Conservation (phyloP, 2,797 vertebrate species). For the Xenops minutus region DNA sequence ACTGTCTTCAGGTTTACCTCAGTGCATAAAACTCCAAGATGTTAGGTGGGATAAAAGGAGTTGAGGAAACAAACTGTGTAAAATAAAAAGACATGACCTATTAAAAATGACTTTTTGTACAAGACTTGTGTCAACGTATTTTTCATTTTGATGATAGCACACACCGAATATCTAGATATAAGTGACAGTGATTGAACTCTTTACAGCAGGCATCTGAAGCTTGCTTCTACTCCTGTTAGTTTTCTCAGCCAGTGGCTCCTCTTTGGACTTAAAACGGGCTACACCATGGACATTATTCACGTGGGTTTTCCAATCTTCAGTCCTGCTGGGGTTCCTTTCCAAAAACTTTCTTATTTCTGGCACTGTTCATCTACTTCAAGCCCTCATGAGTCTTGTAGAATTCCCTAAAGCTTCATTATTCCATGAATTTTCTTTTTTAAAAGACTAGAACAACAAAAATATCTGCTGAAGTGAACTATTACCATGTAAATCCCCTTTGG, state of each 20-base stretch:
- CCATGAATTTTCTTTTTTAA: not conserved
- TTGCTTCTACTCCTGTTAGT: not conserved
- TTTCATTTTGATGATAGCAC: not conserved
- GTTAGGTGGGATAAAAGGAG: not conserved
- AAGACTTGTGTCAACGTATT: not conserved
- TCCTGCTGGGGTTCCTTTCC: not conserved
- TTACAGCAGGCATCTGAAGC: not conserved
- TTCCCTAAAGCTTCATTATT: not conserved
- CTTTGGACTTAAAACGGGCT: not conserved
- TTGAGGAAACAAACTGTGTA: not conserved
- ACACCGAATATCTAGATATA: not conserved
- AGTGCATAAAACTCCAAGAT: not conserved
- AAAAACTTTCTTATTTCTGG: not conserved
- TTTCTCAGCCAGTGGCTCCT: not conserved
- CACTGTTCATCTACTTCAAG: conserved; percentile 7
- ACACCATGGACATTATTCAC: not conserved
- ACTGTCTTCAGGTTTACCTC: not conserved
- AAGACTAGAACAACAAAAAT: not conserved
- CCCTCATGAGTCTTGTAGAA: not conserved
- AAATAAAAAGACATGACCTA: not conserved
- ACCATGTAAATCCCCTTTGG: not conserved
- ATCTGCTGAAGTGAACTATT: not conserved
- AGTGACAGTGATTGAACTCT: not conserved
- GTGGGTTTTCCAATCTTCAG: not conserved
- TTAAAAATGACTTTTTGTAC: not conserved